Percentiles rank a stretch among this genome's conserved stretches.
phyloP scores from a whole-genome alignment of 2,888 invertebrate genomes.

The Ashinkailepas kermadecensis region DNA sequence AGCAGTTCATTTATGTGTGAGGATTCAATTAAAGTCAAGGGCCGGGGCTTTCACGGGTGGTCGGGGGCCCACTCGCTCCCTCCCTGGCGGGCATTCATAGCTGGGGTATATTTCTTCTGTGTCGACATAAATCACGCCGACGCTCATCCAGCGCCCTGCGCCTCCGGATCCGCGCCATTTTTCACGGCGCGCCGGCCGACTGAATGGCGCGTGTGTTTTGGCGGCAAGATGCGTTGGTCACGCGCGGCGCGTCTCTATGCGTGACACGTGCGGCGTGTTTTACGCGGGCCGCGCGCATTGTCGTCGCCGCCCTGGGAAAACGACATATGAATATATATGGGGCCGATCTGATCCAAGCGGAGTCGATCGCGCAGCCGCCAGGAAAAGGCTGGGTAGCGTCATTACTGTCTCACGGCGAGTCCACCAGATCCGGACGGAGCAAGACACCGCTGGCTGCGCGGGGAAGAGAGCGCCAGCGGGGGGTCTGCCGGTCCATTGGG shows the following conservation, averaged over 20 bases:
- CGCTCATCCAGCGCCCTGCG: background rate
- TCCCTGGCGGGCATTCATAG: too few relatives aligned
- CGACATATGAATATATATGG: slow-evolving; percentile 16
- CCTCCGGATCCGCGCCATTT: background rate
- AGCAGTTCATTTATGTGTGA: background rate
- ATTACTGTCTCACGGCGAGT: background rate
- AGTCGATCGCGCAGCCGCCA: too few relatives aligned
- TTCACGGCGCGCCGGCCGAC: background rate
- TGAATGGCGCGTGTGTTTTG: background rate
- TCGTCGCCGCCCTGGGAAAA: background rate
- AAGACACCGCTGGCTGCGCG: background rate
- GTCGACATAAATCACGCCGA: background rate
- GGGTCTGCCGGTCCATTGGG: background rate
- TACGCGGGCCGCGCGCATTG: background rate
- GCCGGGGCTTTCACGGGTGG: background rate
- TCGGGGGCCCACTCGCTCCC: too few relatives aligned
- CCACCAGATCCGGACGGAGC: background rate
- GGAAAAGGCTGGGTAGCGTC: background rate
- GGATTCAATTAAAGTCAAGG: slow-evolving; percentile 20
- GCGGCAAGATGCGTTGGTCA: background rate
- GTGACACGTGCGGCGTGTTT: slow-evolving; percentile 18
- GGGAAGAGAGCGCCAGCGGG: background rate
- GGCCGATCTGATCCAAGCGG: background rate
- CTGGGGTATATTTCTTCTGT: too few relatives aligned
- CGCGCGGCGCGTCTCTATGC: background rate